Conservation (phyloP, 2,797 vertebrate genomes). For the Propithecus deckenii region DNA sequence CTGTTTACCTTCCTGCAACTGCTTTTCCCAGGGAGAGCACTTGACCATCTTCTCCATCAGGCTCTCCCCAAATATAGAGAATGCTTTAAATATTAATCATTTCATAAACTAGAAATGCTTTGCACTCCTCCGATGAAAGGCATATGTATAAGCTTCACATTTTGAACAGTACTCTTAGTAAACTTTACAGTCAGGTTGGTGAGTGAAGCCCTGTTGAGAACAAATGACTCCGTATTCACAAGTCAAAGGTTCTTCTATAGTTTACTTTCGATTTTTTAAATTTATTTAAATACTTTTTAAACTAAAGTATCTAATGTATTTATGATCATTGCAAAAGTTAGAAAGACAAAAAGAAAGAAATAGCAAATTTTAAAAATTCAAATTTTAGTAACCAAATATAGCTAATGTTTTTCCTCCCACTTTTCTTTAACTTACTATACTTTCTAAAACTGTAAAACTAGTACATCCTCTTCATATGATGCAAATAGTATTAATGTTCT, state of each 20-base stretch:
- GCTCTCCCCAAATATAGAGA: not conserved
- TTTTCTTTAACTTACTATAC: not conserved
- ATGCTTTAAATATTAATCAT: not conserved
- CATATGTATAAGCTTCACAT: not conserved
- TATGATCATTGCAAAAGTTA: not conserved
- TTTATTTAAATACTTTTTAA: not conserved
- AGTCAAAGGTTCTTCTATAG: constrained; percentile 44
- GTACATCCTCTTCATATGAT: not conserved
- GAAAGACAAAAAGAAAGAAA: not conserved
- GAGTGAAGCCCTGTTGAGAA: not conserved
- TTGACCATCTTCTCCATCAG: too few species aligned
- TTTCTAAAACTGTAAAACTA: not conserved
- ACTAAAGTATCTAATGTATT: not conserved
- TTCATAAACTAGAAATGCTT: not conserved
- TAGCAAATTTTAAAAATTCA: not conserved
- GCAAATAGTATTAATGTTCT: not conserved
- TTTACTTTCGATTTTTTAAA: not conserved
- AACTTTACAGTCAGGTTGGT: not conserved
- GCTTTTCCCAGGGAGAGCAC: not conserved
- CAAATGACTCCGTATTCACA: constrained; percentile 41
- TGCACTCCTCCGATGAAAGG: not conserved
- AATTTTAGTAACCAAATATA: not conserved
- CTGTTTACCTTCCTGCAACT: not conserved
- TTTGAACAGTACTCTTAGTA: not conserved
- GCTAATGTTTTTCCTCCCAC: not conserved